Percentiles rank a stretch among this genome's conserved stretches.
phyloP scores from a whole-genome alignment of 2,113 vertebrate species.

The Willisornis vidua region DNA sequence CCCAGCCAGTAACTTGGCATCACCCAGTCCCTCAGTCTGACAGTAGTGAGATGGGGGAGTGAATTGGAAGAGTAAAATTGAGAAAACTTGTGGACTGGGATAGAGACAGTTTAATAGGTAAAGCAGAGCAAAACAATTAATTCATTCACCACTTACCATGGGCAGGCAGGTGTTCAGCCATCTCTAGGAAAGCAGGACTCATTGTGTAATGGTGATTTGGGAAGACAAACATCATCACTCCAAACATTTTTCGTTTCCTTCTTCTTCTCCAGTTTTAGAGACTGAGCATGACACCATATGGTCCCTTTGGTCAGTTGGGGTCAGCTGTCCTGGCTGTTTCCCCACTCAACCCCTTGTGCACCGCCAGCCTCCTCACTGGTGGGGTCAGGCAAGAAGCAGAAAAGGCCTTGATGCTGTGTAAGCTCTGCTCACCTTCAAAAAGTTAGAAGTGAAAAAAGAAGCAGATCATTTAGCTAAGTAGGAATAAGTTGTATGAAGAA shows the following conservation, averaged over 20 bases:
- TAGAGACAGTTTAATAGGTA: not conserved
- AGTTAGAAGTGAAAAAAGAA: not conserved
- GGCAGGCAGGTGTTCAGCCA: not conserved
- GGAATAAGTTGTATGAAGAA: not conserved
- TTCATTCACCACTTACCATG: not conserved
- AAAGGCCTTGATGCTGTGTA: not conserved
- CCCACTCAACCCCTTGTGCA: not conserved
- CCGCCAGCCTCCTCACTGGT: not conserved
- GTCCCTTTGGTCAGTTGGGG: not conserved
- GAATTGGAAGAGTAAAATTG: not conserved
- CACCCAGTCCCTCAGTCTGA: too few species aligned
- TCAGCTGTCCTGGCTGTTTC: not conserved
- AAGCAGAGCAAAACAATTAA: not conserved
- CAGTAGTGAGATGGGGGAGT: not conserved
- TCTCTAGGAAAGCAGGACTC: not conserved
- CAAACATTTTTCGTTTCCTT: not conserved
- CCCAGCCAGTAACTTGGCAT: not conserved
- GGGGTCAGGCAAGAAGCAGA: not conserved
- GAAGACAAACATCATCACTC: not conserved
- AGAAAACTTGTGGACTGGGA: not conserved
- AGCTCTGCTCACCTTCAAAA: not conserved
- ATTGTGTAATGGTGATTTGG: too few species aligned
- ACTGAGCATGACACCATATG: rapidly evolving
- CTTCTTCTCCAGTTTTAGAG: not conserved
- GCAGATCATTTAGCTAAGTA: not conserved